These are phyloP conservation scores for Phoenoteleia sp. DNA, from an alignment of 2,888 invertebrate species.

Conservation along the genomic window DNA sequence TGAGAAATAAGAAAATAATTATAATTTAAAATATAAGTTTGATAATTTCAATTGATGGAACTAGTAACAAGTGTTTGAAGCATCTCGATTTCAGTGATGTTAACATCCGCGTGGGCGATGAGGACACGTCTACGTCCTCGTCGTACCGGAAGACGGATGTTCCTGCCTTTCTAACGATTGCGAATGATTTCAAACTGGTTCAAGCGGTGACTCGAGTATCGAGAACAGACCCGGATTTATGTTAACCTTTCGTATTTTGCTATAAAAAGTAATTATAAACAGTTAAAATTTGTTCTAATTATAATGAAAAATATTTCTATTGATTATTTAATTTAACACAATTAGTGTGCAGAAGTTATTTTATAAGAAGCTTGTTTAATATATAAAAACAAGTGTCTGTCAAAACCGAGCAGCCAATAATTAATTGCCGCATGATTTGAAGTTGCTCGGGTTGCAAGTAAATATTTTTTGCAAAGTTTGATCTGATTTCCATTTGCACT, in stretches of 20 bases:
- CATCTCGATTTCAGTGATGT: constrained; percentile 66
- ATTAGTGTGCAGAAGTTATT: too few relatives aligned
- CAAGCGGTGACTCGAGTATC: constrained; percentile 70
- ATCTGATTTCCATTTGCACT: too few relatives aligned
- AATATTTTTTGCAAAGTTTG: too few relatives aligned
- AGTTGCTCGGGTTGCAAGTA: too few relatives aligned
- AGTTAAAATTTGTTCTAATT: too few relatives aligned
- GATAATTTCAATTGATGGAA: constrained; percentile 35
- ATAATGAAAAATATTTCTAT: not conserved
- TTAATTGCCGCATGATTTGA: too few relatives aligned
- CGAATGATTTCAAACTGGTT: constrained; percentile 72
- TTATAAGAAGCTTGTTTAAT: too few relatives aligned
- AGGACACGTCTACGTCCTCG: constrained; percentile 78
- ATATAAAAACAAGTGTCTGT: too few relatives aligned
- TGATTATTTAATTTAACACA: not conserved
- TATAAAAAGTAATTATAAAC: too few relatives aligned
- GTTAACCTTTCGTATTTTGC: not conserved
- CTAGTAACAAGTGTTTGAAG: constrained; percentile 64
- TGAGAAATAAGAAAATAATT: not conserved
- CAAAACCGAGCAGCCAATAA: too few relatives aligned
- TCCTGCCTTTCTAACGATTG: constrained; percentile 83
- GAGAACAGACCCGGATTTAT: constrained; percentile 48
- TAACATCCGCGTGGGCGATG: constrained; percentile 78
- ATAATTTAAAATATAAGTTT: constrained; percentile 23
- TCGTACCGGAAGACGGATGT: constrained; percentile 81